Base-by-base conservation (phyloP, 2,113 vertebrate species). In the Gracilinanus agilis region DNA sequence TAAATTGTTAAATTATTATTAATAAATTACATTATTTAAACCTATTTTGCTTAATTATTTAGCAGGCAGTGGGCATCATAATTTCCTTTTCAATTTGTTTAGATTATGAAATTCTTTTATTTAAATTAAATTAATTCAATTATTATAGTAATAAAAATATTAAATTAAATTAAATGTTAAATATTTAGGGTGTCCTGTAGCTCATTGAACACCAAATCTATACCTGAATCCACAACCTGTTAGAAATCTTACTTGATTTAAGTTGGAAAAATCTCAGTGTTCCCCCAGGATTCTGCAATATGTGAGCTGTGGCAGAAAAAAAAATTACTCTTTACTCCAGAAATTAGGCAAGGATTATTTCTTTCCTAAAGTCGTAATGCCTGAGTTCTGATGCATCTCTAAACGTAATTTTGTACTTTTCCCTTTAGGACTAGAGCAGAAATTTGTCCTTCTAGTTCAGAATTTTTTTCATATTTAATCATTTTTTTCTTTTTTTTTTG, bases 291-390 rank as follows among this genome's bases (percentile, higher is more conserved):
- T 92, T n/a, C 5, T 75, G 34, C 34, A 1, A 56, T 90, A 54
- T 89, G 10, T 56, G 10, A 5, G 0, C 92, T 61, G 61, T 55
- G 25, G 90, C 3, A 25, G 53, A 24, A 88, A 3, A 27, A 27
- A 53, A 49, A 49, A 6, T 16, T 83, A 40, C 67, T 58, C 54
- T 53, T 44, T 83, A 91, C 13, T 53, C 54, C 13, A 83, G 2
- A 93, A 49, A 88, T 54, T 94, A 90, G 4, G 90, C 58, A 95
- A 49, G 23, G 92, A n/a, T 92, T 44, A 95, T 95, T 92, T 24
- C 92, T 40, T 94, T 90, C 40, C 11, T 54, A 91, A 94, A 96
- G 7, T 58, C 25, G 44, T n/a, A 92, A n/a, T 40, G 55, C 6
- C 5, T 89, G 13, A 92, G 9, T 95, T 67, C 58, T 90, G 2